These are phyloP conservation scores for Plusia festucae DNA, from an alignment of 2,888 invertebrate species.

Conservation along the genomic window DNA sequence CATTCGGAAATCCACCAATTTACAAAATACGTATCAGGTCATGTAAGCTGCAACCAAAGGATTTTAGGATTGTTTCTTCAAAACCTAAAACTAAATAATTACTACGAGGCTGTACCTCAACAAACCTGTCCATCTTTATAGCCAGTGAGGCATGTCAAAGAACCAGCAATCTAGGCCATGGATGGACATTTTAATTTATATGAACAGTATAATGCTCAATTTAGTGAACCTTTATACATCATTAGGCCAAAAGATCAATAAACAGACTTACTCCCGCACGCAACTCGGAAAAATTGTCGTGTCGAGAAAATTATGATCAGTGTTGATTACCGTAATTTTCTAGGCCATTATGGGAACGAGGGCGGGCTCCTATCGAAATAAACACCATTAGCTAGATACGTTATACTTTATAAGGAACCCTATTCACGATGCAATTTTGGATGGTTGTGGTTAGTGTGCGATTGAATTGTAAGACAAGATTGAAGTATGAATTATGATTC, in stretches of 20 bases:
- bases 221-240: background rate
- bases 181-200: constrained; percentile 1
- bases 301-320: constrained; percentile 51
- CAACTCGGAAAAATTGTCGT: constrained; percentile 40
- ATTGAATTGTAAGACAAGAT: too few species aligned
- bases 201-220: background rate
- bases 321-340: constrained; percentile 66
- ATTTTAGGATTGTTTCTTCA: background rate
- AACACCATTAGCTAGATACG: constrained; percentile 57
- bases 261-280: constrained; percentile 31
- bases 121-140: background rate
- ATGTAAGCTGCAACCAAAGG: too few species aligned
- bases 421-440: constrained; percentile 17
- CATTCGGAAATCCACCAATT: too few species aligned
- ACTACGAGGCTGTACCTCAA: background rate
- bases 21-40: too few species aligned
- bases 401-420: constrained; percentile 16
- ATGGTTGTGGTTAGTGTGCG: too few species aligned
- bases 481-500: too few species aligned
- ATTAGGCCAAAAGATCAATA: constrained; percentile 16
- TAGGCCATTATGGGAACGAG: constrained; percentile 60
- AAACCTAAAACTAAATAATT: background rate
- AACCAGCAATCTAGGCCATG: background rate
- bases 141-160: background rate
- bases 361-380: constrained; percentile 53